Evolutionary conservation across 2,888 invertebrate genomes (phyloP).

Genomic region (Theodoxus fluviatilis): DNA sequence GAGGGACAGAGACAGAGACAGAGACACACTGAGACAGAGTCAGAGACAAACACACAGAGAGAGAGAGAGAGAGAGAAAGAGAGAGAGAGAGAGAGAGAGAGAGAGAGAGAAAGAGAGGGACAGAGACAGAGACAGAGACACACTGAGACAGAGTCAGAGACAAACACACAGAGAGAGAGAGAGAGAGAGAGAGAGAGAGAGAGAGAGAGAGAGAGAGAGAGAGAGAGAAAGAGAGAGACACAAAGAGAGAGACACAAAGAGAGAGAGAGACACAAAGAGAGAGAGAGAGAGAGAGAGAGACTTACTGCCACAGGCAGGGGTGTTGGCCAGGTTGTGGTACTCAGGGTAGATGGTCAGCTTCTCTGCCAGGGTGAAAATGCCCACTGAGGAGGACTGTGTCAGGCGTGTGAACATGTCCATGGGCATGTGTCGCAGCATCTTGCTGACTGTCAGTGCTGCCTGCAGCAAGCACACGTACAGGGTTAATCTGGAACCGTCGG

Average conservation of each 20-base stretch:
- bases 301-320: conserved; percentile 31
- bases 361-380: conserved; percentile 33
- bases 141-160: not conserved
- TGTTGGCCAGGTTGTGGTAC: conserved; percentile 26
- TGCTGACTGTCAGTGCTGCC: conserved; percentile 26
- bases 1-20: too few relatives aligned
- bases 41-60: too few relatives aligned
- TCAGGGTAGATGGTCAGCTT: conserved; percentile 32
- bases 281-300: too few relatives aligned
- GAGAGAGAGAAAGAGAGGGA: not conserved
- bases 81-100: not conserved
- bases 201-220: not conserved
- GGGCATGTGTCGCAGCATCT: conserved; percentile 26
- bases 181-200: conserved; percentile 5
- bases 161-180: not conserved
- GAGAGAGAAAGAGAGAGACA: not conserved
- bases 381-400: conserved; percentile 25
- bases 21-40: too few relatives aligned
- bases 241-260: not conserved
- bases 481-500: too few relatives aligned
- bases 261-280: too few relatives aligned
- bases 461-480: too few relatives aligned
- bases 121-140: not conserved
- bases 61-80: not conserved
- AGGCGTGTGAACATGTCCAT: conserved; percentile 22